A percentile compares a stretch with the other conserved stretches of the same genome.
Conservation (phyloP, 2,888 invertebrate species). For the Yponomeuta sedellus region DNA sequence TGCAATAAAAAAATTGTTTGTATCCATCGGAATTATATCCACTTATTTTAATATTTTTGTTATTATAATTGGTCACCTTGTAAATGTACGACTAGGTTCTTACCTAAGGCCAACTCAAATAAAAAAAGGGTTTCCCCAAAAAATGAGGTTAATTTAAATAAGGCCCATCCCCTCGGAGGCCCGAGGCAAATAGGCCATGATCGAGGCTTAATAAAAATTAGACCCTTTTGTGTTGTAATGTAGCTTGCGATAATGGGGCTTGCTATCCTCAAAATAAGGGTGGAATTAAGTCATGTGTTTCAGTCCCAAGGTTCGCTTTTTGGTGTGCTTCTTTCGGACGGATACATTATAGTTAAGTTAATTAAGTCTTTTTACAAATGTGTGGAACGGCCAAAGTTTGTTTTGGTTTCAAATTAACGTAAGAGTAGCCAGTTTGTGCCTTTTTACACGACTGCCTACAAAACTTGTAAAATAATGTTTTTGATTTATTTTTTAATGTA, state of each 20-base stretch:
- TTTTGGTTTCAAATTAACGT: not conserved
- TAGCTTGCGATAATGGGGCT: not conserved
- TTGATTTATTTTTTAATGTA: too few relatives aligned
- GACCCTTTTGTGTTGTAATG: not conserved
- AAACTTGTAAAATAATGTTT: too few relatives aligned
- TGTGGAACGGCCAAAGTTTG: not conserved
- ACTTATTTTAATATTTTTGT: too few relatives aligned
- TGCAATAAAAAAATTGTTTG: too few relatives aligned
- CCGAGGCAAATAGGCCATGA: constrained; percentile 4
- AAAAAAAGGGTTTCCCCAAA: not conserved
- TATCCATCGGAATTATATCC: too few relatives aligned
- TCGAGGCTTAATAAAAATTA: constrained; percentile 11
- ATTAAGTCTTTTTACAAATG: not conserved
- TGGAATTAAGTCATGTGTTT: not conserved
- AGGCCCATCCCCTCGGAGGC: not conserved
- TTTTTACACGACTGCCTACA: not conserved
- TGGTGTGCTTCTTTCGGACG: not conserved
- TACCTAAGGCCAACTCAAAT: too few relatives aligned
- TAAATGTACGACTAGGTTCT: too few relatives aligned
- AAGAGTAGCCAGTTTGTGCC: not conserved
- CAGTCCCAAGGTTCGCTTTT: not conserved
- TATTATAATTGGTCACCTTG: too few relatives aligned
- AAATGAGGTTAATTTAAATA: constrained; percentile 11
- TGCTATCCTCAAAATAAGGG: not conserved
- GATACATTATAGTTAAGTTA: not conserved